A percentile compares a stretch with the other conserved stretches of the same genome.
phyloP scores from a whole-genome alignment of 2,888 invertebrate genomes.

The Scaptomyza caliginosa region DNA sequence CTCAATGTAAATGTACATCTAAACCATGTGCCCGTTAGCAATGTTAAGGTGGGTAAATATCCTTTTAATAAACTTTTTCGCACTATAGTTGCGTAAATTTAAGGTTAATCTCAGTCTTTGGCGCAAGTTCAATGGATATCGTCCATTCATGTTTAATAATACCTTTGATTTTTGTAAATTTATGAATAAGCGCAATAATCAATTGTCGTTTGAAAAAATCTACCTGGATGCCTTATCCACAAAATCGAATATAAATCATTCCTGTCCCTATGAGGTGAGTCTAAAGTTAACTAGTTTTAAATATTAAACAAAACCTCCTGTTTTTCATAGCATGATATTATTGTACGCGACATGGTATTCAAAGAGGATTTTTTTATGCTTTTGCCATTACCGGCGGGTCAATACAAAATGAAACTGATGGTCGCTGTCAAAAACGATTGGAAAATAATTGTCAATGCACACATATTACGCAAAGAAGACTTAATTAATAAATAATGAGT shows the following conservation, averaged over 20 bases:
- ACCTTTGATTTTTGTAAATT: conserved; percentile 32
- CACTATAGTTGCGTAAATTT: no score
- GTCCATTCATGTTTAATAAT: conserved; percentile 40
- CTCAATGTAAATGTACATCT: conserved; percentile 11
- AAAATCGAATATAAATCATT: conserved; percentile 31
- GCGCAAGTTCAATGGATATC: conserved; percentile 36
- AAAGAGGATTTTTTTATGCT: conserved; percentile 14
- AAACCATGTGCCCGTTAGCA: conserved; percentile 3
- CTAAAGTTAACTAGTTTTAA: background rate
- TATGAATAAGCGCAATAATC: background rate
- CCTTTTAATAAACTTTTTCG: background rate
- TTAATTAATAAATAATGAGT: no score
- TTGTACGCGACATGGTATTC: conserved; percentile 20
- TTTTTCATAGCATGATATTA: conserved; percentile 18
- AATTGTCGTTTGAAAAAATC: conserved; percentile 16
- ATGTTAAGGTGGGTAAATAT: conserved; percentile 17
- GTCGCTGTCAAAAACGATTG: conserved; percentile 14
- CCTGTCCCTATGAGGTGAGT: conserved; percentile 39
- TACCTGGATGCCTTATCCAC: background rate
- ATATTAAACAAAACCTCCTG: no score
- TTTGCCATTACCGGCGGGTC: conserved; percentile 26
- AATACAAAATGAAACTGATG: conserved; percentile 29
- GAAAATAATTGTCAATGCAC: background rate
- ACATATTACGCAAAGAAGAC: no score
- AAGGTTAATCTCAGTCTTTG: conserved; percentile 32